Conservation (phyloP, 2,888 invertebrate species). For the Chrysolina haemoptera region DNA sequence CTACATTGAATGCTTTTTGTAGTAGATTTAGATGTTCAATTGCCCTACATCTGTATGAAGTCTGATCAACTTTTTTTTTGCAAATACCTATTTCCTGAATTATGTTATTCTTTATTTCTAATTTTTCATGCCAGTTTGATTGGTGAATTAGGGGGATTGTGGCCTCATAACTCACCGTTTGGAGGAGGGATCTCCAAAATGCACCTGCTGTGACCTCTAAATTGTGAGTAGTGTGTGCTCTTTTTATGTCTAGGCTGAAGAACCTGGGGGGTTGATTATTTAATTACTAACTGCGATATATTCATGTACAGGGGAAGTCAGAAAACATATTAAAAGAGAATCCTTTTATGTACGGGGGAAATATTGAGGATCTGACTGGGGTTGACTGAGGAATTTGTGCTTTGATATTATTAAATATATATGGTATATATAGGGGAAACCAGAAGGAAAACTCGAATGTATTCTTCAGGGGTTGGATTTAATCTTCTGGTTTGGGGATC, state of each 20-base stretch:
- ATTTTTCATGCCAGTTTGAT: conserved; percentile 28
- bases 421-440: not conserved
- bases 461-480: no score
- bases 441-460: no score
- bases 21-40: not conserved
- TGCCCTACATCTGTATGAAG: conserved; percentile 6
- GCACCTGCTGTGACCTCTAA: conserved; percentile 39
- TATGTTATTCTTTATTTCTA: not conserved
- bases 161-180: conserved; percentile 43
- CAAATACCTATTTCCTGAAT: not conserved
- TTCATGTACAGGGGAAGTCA: no score
- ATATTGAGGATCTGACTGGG: not conserved
- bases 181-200: conserved; percentile 43
- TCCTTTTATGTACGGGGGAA: no score
- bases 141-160: conserved; percentile 21
- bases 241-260: not conserved
- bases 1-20: not conserved
- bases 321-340: no score
- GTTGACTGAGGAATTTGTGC: not conserved
- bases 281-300: no score
- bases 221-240: not conserved
- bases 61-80: not conserved
- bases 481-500: conserved; percentile 21
- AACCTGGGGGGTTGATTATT: not conserved
- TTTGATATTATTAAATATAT: not conserved